These are phyloP conservation scores for Crocidura indochinensis DNA, from an alignment of 2,797 vertebrate genomes.

Conservation along the genomic window DNA sequence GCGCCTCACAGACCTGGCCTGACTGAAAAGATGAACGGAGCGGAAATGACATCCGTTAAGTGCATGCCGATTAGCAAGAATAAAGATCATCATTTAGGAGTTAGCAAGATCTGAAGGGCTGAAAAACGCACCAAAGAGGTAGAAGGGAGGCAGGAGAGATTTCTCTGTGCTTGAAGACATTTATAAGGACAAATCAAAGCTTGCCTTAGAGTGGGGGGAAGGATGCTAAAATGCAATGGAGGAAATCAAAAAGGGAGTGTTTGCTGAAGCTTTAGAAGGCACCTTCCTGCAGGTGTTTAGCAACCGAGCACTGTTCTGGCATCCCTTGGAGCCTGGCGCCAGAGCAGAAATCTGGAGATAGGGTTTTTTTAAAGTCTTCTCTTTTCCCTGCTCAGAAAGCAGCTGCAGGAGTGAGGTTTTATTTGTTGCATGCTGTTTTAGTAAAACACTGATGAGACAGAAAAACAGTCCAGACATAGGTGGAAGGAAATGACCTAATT, in stretches of 20 bases:
- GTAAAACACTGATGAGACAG: background rate
- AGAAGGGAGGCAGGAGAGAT: background rate
- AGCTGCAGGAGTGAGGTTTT: background rate
- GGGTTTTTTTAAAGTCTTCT: constrained; percentile 26
- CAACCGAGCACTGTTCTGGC: background rate
- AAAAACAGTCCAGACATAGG: background rate
- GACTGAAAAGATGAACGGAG: background rate
- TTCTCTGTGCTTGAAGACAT: background rate
- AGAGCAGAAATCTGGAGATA: constrained; percentile 28
- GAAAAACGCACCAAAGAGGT: background rate
- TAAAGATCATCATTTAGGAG: background rate
- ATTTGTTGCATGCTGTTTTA: background rate
- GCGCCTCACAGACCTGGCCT: constrained; percentile 1
- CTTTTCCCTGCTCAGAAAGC: background rate
- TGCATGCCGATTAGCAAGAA: background rate
- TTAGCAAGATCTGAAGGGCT: constrained; percentile 43
- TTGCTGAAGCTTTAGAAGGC: constrained; percentile 28
- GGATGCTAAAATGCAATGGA: background rate
- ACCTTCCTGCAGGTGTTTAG: constrained; percentile 1
- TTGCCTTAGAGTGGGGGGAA: background rate
- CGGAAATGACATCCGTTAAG: background rate
- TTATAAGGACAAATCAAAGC: constrained; percentile 26
- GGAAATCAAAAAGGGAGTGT: background rate
- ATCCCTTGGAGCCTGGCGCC: background rate
- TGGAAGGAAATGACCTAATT: background rate